These are phyloP conservation scores for Girardinus metallicus DNA, from an alignment of 2,797 vertebrate genomes.

Conservation along the genomic window DNA sequence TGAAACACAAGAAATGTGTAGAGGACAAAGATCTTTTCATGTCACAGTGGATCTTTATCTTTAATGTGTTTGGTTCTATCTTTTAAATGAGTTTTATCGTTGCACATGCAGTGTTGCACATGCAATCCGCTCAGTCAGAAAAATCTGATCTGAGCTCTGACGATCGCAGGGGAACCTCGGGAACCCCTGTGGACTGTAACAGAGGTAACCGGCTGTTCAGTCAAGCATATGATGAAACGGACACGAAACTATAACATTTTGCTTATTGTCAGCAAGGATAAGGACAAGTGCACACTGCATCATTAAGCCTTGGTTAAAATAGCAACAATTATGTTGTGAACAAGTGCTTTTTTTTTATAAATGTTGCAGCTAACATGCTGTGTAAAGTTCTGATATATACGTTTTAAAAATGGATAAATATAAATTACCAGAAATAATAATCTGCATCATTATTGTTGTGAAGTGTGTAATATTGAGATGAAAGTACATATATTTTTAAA, in stretches of 20 bases:
- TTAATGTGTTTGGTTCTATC: neutral
- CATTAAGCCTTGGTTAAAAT: neutral
- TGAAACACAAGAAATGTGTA: neutral
- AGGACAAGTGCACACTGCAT: neutral
- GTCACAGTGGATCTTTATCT: neutral
- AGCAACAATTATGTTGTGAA: neutral
- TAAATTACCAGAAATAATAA: neutral
- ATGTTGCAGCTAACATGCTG: neutral
- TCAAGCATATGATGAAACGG: neutral
- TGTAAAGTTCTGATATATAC: neutral
- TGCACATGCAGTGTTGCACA: neutral
- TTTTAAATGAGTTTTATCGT: neutral
- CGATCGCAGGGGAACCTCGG: neutral
- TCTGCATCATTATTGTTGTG: no score
- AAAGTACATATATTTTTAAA: neutral
- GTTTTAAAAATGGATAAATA: neutral
- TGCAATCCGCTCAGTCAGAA: neutral
- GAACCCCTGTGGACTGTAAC: neutral
- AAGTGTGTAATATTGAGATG: neutral
- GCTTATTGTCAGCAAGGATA: neutral
- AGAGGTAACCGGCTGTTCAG: neutral
- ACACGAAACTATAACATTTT: neutral
- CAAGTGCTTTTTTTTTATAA: neutral
- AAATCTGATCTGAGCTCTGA: neutral
- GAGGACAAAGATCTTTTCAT: neutral